Base-by-base conservation (phyloP, 2,113 vertebrate genomes). In the Opisthocomus hoazin region DNA sequence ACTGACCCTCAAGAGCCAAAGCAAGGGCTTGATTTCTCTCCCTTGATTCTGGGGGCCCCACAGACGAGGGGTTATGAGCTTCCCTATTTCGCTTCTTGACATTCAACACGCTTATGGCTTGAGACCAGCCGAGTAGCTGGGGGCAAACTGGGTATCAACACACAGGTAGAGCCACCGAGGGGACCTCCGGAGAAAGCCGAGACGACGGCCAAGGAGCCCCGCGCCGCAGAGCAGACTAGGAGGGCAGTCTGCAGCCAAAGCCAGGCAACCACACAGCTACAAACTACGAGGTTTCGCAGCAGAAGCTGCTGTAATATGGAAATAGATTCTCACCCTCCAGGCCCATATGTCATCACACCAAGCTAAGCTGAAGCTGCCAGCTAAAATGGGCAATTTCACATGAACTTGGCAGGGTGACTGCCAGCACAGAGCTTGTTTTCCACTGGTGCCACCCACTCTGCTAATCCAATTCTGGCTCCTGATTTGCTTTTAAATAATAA, bases 401-500 rank as follows among this genome's bases (percentile, higher is more conserved):
- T 82, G 65, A 82, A 69, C 87, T 93, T 94, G 82, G 75, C 89
- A 96, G 76, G 27, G 84, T n/a, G 92, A 88, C 36, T 93, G 87
- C 92, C 92, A 83, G 65, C 58, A 66, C 79, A 71, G 85, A 83
- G 82, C 76, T 84, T 84, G 91, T 95, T 94, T 95, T 96, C 80
- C 86, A 87, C 91, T 89, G 83, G 51, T 94, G 92, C 94, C 96
- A 96, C 95, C 90, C 88, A 93, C 91, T 81, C 84, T 77, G 79
- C 84, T 96, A 95, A 94, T 97, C 80, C 83, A 94, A 79, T 96
- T 95, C 94, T 83, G 92, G 53, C 80, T 96, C 90, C 82, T 88
- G 94, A 79, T 91, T 88, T 89, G 71, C 82, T 95, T 93, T 94
- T 94, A 95, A 97, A 94, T 93, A 96, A 94, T 93, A 94, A 95